These are phyloP conservation scores for Eulithis testata DNA, from an alignment of 2,888 invertebrate species.

Conservation along the genomic window DNA sequence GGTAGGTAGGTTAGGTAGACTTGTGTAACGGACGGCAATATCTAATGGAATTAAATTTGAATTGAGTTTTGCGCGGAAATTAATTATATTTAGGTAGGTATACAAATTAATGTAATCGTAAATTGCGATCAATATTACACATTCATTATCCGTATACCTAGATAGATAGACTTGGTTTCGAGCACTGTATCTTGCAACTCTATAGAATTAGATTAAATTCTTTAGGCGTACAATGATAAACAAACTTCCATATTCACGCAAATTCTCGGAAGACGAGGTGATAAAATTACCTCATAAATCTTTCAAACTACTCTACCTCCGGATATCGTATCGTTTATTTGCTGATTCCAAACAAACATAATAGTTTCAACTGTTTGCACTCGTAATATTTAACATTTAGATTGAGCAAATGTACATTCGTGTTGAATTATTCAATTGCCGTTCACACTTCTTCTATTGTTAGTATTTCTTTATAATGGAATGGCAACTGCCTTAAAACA, in stretches of 20 bases:
- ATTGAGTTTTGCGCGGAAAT: too few species aligned
- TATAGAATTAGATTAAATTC: not conserved
- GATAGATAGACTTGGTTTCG: too few species aligned
- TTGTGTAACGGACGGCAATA: too few species aligned
- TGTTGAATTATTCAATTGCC: conserved; percentile 28
- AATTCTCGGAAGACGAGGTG: conserved; percentile 15
- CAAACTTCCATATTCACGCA: not conserved
- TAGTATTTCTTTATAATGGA: conserved; percentile 5
- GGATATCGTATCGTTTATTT: conserved; percentile 18
- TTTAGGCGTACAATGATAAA: conserved; percentile 6
- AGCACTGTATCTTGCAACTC: not conserved
- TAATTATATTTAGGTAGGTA: too few species aligned
- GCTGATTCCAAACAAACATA: conserved; percentile 22
- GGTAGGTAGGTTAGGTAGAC: too few species aligned
- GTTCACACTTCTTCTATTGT: conserved; percentile 28
- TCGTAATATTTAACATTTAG: conserved; percentile 30
- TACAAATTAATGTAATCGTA: too few species aligned
- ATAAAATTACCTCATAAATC: conserved; percentile 7
- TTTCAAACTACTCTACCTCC: conserved; percentile 8
- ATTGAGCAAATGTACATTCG: conserved; percentile 23
- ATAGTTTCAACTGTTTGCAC: conserved; percentile 19
- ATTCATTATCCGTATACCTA: too few species aligned
- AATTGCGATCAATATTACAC: too few species aligned
- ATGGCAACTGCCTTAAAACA: conserved; percentile 6
- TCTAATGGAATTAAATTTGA: too few species aligned